A percentile compares a stretch with the other conserved stretches of the same genome.
These are phyloP conservation scores for Charadrius vociferus DNA, from an alignment of 2,113 vertebrate genomes.

Conservation along the genomic window DNA sequence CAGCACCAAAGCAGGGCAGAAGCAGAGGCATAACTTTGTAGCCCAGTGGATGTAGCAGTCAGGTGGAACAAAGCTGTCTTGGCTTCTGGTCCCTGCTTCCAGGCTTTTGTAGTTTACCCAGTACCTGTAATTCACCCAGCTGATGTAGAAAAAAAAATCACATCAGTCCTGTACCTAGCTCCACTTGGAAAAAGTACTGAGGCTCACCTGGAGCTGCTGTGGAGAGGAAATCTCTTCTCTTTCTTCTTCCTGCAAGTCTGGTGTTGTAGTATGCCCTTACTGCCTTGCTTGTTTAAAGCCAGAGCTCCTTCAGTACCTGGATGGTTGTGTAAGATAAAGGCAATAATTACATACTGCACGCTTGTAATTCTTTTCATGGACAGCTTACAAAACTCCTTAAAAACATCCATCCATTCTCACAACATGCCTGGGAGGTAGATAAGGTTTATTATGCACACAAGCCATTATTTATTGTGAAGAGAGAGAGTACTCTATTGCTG, in stretches of 20 bases:
- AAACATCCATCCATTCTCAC: constrained; percentile 20
- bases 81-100: background rate
- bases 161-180: background rate
- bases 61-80: background rate
- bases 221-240: background rate
- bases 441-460: constrained; percentile 17
- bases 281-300: background rate
- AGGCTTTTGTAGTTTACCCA: background rate
- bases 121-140: background rate
- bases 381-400: constrained; percentile 35
- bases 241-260: background rate
- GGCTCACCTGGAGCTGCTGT: background rate
- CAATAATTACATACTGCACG: background rate
- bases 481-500: background rate
- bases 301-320: background rate
- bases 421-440: background rate
- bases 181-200: background rate
- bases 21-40: background rate
- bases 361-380: background rate
- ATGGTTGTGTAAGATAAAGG: constrained; percentile 26
- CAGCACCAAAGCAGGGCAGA: background rate
- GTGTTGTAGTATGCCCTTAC: background rate
- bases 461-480: background rate
- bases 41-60: background rate
- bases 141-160: background rate